Conservation (phyloP, 2,888 invertebrate species). For the Drosophila mimetica region DNA sequence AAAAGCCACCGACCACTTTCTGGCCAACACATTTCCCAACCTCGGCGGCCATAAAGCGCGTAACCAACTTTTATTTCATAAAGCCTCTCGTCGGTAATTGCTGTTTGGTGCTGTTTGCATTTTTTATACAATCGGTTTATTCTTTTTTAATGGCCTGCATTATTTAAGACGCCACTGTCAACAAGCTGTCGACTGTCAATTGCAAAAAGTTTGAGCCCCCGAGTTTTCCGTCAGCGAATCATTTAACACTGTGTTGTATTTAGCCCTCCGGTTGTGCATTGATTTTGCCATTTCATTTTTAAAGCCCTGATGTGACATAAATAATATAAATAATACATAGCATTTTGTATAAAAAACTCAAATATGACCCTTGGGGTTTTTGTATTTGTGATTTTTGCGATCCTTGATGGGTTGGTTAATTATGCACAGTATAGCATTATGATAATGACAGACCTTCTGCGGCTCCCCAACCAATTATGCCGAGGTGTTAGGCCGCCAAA, state of each 20-base stretch:
- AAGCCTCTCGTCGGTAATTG: constrained; percentile 7
- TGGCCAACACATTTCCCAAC: constrained; percentile 3
- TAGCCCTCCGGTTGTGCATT: constrained; percentile 23
- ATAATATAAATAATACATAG: constrained; percentile 12
- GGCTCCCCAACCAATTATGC: constrained; percentile 45
- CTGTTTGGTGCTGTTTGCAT: constrained; percentile 11
- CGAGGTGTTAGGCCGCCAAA: constrained; percentile 58
- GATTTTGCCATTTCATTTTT: constrained; percentile 29
- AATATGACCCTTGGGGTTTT: constrained; percentile 16
- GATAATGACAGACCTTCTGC: constrained; percentile 49
- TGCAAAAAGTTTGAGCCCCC: constrained; percentile 14
- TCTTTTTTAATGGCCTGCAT: constrained; percentile 48
- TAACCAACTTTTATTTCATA: constrained; percentile 44
- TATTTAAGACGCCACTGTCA: constrained; percentile 53
- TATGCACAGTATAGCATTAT: constrained; percentile 39
- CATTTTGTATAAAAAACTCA: constrained; percentile 2
- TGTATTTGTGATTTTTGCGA: background rate
- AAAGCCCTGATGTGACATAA: constrained; percentile 33
- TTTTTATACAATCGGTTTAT: constrained; percentile 17
- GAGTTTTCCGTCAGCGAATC: constrained; percentile 11
- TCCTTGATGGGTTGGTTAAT: constrained; percentile 42
- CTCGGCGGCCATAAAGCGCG: constrained; percentile 12
- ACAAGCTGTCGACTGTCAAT: constrained; percentile 39
- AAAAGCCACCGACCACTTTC: constrained; percentile 4
- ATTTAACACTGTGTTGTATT: constrained; percentile 1